Base-by-base conservation (phyloP, 2,797 vertebrate genomes). In the Tragelaphus oryx region DNA sequence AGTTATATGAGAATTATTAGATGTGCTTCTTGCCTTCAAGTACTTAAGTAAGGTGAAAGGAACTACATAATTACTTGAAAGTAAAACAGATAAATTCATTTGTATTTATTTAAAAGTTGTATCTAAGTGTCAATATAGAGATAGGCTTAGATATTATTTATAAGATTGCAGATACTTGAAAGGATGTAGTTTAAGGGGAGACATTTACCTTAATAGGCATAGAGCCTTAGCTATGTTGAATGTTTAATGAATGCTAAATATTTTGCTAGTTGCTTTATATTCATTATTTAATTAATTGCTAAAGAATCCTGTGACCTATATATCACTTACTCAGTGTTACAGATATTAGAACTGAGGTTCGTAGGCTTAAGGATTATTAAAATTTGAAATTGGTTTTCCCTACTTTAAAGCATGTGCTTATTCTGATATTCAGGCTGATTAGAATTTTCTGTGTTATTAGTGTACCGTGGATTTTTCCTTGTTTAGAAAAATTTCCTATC, bases 1-100 rank as follows among this genome's bases (percentile, higher is more conserved):
- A 65, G n/a, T 62, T 93, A 85, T 26, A 82, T 6, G 85, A 60
- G 1, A 78, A 78, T 76, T 55, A 52, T 82, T 91, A 52, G 26
- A 80, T 81, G 48, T 62, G n/a, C 12, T 91, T 88, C 84, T 88
- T 91, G 30, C 33, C 78, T 96, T 93, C 33, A 89, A 85, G 93
- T n/a, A 52, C 18, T 54, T 88, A 85, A 4, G 59, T 88, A 55
- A 76, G 33, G 44, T 60, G 57, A 86, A 91, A 87, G 24, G 37
- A 86, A 55, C 18, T 20, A 81, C 22, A 65, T 48, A 50, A 91
- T 41, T 85, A 44, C 59, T 93, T 91, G 22, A 91, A 81, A 89
- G 62, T 91, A 68, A 83, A 92, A 60, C 37, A 85, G 26, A 59
- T 90, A 82, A 65, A 37, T 79, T 94, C 79, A 74, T 88, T 93